Evolutionary conservation across 2,797 vertebrate genomes (phyloP).

Genomic region (Cuculus canorus): DNA sequence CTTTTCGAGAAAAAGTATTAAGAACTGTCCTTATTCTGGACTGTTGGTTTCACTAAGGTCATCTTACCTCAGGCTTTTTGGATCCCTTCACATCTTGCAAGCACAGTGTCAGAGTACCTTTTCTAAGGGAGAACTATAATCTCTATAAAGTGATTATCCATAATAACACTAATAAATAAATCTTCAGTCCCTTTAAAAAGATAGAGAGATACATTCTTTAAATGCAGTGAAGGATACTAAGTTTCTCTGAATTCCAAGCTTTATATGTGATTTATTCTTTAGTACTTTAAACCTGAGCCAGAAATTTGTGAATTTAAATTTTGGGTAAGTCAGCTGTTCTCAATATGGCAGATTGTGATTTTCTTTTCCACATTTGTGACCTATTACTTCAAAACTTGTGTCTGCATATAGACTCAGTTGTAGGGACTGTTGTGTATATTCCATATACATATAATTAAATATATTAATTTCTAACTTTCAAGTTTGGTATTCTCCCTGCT

Average conservation of each 20-base stretch:
- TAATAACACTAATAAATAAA: no score
- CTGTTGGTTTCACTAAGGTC: not conserved
- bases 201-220: not conserved
- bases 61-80: not conserved
- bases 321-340: not conserved
- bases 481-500: not conserved
- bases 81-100: not conserved
- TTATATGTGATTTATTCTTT: not conserved
- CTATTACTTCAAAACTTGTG: not conserved
- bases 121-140: not conserved
- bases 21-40: not conserved
- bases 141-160: not conserved
- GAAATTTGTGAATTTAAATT: not conserved
- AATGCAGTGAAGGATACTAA: not conserved
- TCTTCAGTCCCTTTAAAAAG: not conserved
- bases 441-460: not conserved
- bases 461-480: not conserved
- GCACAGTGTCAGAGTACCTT: not conserved
- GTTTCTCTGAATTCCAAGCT: not conserved
- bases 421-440: not conserved
- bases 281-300: not conserved
- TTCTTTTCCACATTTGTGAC: not conserved
- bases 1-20: not conserved
- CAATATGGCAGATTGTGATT: not conserved
- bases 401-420: not conserved